A percentile compares a stretch with the other conserved stretches of the same genome.
phyloP scores from a whole-genome alignment of 1,140 invertebrate genomes.

The fruit fly (Drosophila melanogaster) region Release_6_plus_ISO1_MT NT_033777.3:24362501-24363000 shows the following conservation, averaged over 20 bases:
- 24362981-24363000: slow-evolving; percentile 30
- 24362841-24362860: slow-evolving; percentile 64
- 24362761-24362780: slow-evolving; percentile 50
- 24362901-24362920: neutral
- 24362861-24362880: slow-evolving; percentile 60
- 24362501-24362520: neutral
- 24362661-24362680: slow-evolving; percentile 59
- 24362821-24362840: slow-evolving; percentile 9
- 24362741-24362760: slow-evolving; percentile 27
- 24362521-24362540: slow-evolving; percentile 8
- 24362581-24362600: neutral
- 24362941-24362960: slow-evolving; percentile 48
- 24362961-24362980: slow-evolving; percentile 44
- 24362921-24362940: slow-evolving; percentile 17
- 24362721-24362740: no score
- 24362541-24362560: slow-evolving; percentile 43
- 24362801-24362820: slow-evolving; percentile 41
- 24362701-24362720: slow-evolving; percentile 49
- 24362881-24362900: neutral
- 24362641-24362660: slow-evolving; percentile 64
- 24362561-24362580: slow-evolving; percentile 33
- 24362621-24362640: slow-evolving; percentile 55
- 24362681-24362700: slow-evolving; percentile 65
- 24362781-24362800: slow-evolving; percentile 70
- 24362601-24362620: slow-evolving; percentile 35